Evolutionary conservation across 1,140 invertebrate species (phyloP), one percentile per base, ranked within the genome.

Genomic region (Melanaphis sacchari): DNA sequence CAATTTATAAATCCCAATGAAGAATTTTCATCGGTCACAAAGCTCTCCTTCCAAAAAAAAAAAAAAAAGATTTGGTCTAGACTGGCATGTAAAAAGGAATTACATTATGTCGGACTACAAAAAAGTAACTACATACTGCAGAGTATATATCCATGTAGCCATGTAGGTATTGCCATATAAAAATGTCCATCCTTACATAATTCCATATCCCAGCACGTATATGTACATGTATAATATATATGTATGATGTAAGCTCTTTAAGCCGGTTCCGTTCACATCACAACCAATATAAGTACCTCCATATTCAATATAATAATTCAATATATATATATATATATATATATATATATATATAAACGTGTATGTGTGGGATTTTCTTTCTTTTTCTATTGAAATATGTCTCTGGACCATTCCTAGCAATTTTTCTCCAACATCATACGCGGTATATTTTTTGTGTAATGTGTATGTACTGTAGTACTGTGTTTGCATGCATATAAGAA

Each of bases 121-220:
- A 93, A 85, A 84, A 93, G 81, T 84, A 93, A 85, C 91, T 84
- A 85, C 46, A 52, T n/a, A 40, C 36, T 31, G 31, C 59, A 18
- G 38, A 66, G 66, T 41, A 41, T 90, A 59, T 49, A 59, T 15
- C 26, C 31, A 22, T 49, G 52, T 85, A 59, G 26, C 26, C 31
- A 22, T 49, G 52, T 85, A 52, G 36, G 81, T 93, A 93, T 93
- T 93, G 7, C 46, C 11, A 85, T 84, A 93, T 52, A 93, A 93
- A 92, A 91, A 93, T 93, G 91, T 85, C 76, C 91, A 85, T 93
- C 46, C 91, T 82, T 93, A 93, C 81, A 93, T 85, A 93, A 93
- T 93, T 54, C 36, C 24, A 93, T 36, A 82, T 85, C 46, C 46
- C 49, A 24, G 22, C 6, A 89, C 4, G 49, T 54, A 24, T 52